Evolutionary conservation across 2,888 invertebrate species (phyloP).

Genomic region (Drosophila anomalipes): DNA sequence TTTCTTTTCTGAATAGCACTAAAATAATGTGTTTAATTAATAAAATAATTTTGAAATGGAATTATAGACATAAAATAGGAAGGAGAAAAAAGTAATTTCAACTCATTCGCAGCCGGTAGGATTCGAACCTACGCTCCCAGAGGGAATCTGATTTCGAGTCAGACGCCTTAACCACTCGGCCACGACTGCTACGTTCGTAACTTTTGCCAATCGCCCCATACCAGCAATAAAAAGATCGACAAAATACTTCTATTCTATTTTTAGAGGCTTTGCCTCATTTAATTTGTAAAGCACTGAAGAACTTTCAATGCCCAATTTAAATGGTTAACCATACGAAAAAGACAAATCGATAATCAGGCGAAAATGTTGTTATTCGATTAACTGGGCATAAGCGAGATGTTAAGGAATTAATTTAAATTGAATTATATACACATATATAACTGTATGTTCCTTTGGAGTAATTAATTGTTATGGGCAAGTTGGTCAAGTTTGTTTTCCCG

Average conservation of each 20-base stretch:
- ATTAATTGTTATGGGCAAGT: not conserved
- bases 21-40: not conserved
- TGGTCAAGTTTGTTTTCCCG: not conserved
- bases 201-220: rapidly evolving
- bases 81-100: not conserved
- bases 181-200: conserved; percentile 81
- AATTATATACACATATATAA: not conserved
- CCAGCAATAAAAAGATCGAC: not conserved
- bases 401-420: not conserved
- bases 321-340: not conserved
- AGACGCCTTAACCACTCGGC: conserved; percentile 86
- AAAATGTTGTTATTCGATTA: not conserved
- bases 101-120: conserved; percentile 90
- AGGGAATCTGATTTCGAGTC: conserved; percentile 88
- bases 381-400: not conserved
- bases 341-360: not conserved
- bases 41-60: not conserved
- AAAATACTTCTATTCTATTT: conserved; percentile 3
- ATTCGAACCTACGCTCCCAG: conserved; percentile 95
- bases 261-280: not conserved
- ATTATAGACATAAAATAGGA: not conserved
- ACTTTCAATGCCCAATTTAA: not conserved
- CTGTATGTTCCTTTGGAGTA: not conserved
- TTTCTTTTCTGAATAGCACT: not conserved
- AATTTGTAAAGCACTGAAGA: not conserved